phyloP scores from a whole-genome alignment of 2,113 vertebrate species.

The Apus apus region DNA sequence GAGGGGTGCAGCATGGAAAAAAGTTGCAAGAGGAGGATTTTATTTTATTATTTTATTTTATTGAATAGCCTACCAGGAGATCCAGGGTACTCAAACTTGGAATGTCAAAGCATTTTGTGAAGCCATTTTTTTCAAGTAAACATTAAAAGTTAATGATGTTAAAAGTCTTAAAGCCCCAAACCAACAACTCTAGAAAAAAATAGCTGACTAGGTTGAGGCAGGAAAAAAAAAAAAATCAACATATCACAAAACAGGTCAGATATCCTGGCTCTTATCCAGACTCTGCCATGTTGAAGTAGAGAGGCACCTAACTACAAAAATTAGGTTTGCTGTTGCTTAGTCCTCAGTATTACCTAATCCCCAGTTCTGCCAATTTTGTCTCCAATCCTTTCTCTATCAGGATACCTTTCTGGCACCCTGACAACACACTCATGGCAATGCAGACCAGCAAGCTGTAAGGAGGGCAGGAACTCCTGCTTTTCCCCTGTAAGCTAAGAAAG shows the following conservation, averaged over 20 bases:
- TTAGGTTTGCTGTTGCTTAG: neutral
- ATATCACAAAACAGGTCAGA: neutral
- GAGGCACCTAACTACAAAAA: neutral
- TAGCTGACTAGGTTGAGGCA: neutral
- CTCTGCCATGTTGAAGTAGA: neutral
- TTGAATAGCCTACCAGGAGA: neutral
- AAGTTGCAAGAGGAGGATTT: neutral
- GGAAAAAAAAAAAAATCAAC: neutral
- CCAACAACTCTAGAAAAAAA: neutral
- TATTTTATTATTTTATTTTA: too few species aligned
- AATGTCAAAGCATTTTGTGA: conserved; percentile 11
- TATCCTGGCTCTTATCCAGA: neutral
- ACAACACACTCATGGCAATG: accelerated
- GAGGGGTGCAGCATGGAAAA: too few species aligned
- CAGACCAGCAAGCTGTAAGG: neutral
- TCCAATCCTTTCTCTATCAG: neutral
- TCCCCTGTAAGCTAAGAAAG: neutral
- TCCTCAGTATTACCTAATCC: neutral
- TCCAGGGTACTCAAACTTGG: neutral
- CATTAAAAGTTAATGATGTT: neutral
- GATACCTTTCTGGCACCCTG: neutral
- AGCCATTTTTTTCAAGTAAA: neutral
- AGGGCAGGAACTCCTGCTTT: neutral
- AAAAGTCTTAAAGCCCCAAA: neutral
- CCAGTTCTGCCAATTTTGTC: neutral